Evolutionary conservation across 2,797 vertebrate species (phyloP), one percentile per base, ranked within the genome.

Genomic region (Euthynnus affinis): DNA sequence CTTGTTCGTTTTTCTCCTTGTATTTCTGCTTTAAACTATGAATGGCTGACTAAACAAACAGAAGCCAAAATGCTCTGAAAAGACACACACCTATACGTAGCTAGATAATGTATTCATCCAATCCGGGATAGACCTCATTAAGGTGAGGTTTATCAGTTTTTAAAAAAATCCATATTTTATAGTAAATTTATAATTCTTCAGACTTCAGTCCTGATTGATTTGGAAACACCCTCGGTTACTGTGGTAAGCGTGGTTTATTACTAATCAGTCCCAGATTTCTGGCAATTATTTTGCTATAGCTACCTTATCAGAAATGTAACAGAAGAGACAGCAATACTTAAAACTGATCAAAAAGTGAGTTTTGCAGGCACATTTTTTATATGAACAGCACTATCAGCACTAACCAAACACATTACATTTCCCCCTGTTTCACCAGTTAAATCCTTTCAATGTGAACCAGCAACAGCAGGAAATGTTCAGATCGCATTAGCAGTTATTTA

Each of bases 41-140:
- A 89, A 84, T 86, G 80, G 71, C 46, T 73, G 53, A 40, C 34
- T 40, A 51, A 69, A 70, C 17, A 74, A 60, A 59, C n/a, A 70
- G 51, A 57, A 32, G 51, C 7, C 10, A 52, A 20, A 70, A 25
- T 37, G 42, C 52, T 58, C 62, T n/a, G 2, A 51, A 62, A 44
- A 73, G 56, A 42, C 20, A 9, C 7, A 69, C 48, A 29, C 34
- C 29, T 63, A 8, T 18, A 18, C 73, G 18, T 48, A 53, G 3
- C 27, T 48, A 65, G 6, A 74, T 71, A 25, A 18, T 42, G 13
- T 53, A 67, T 51, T 51, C 9, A 49, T 18, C 17, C 37, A 67
- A 60, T 1, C 55, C 40, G 20, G 25, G 58, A 51, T 15, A 61
- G 20, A 49, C 32, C 14, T 55, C 23, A 52, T 63, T 48, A 65